Percentiles rank a stretch among this genome's conserved stretches.
Evolutionary conservation across 2,888 invertebrate genomes (phyloP).

Genomic region (Myopa tessellatipennis): DNA sequence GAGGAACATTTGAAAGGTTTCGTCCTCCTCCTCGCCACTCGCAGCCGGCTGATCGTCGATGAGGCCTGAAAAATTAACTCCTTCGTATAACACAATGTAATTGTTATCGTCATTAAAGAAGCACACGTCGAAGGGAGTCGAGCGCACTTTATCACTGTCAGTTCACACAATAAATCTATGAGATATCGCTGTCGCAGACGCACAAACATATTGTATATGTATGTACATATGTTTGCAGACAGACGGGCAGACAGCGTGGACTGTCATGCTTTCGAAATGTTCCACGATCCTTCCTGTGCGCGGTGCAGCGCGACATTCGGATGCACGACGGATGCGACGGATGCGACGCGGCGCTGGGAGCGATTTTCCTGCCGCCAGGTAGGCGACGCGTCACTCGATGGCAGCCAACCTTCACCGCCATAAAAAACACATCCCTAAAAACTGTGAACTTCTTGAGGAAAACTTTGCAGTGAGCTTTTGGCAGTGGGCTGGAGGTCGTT

Average conservation of each 20-base stretch:
- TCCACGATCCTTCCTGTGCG: conserved; percentile 28
- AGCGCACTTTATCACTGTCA: conserved; percentile 66
- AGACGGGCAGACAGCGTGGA: not conserved
- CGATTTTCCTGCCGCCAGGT: not conserved
- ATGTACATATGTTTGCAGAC: not conserved
- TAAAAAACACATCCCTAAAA: not conserved
- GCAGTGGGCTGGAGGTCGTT: not conserved
- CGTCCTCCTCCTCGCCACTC: not conserved
- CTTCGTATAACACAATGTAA: conserved; percentile 64
- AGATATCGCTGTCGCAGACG: conserved; percentile 52
- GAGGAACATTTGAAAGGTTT: conserved; percentile 25
- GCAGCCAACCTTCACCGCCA: not conserved
- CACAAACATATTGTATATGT: conserved; percentile 18
- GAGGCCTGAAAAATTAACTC: conserved; percentile 50
- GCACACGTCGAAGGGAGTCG: conserved; percentile 45
- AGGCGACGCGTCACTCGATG: not conserved
- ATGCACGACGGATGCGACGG: not conserved
- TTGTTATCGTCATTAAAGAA: conserved; percentile 57
- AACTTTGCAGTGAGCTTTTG: conserved; percentile 1
- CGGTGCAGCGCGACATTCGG: not conserved
- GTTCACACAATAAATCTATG: conserved; percentile 65
- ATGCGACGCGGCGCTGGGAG: not conserved
- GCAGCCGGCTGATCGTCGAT: not conserved
- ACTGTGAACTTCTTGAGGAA: conserved; percentile 21
- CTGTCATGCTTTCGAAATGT: conserved; percentile 22